Evolutionary conservation across 37 sponge, comb jelly and placozoan genomes (phyloP), one percentile per base, ranked within the genome.

Genomic region (Ianthella basta): DNA sequence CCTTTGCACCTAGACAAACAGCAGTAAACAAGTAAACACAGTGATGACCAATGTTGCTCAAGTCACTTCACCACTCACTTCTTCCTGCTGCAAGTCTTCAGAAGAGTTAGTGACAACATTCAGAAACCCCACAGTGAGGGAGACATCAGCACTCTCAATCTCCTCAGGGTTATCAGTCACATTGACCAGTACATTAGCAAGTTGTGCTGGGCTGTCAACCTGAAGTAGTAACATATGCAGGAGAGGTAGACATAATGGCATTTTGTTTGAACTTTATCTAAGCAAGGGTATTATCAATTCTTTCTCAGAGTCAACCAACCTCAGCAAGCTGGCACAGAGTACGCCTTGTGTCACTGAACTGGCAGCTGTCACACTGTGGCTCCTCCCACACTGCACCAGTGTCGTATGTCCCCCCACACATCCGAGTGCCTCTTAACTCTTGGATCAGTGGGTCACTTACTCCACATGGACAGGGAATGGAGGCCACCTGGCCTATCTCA

Each of bases 381-480:
- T 57, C 32, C 25, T 55, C 29, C 91, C 91, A 91, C 56, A 32
- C 20, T 59, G 72, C 87, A 72, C 87, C 85, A 84, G 37, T 50
- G 0, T 23, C 39, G 56, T 84, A 91, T 40, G 84, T 39, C 30
- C 91, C 91, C 18, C 41, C 81, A 84, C 91, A 91, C 35, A 10
- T 32, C 27, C 91, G 59, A 15, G 84, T 80, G 39, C 87, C 91
- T 75, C 37, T 44, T 23, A 36, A 41, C 44, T 75, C 38, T 25
- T 19, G 78, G 4, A 21, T 18, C 39, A 24, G 15, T 35, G 57
- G 16, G 5, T 60, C 19, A 20, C 10, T 18, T 15, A 56, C 60
- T 6, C 80, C 82, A 80, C 91, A 91, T 23, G 87, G 91, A 84
- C 91, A 91, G 13, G 29, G 20, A 18, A 54, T 14, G 34, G 15